Evolutionary conservation across 2,888 invertebrate genomes (phyloP), one percentile per base, ranked within the genome.

Genomic region (Eristalis intricaria): DNA sequence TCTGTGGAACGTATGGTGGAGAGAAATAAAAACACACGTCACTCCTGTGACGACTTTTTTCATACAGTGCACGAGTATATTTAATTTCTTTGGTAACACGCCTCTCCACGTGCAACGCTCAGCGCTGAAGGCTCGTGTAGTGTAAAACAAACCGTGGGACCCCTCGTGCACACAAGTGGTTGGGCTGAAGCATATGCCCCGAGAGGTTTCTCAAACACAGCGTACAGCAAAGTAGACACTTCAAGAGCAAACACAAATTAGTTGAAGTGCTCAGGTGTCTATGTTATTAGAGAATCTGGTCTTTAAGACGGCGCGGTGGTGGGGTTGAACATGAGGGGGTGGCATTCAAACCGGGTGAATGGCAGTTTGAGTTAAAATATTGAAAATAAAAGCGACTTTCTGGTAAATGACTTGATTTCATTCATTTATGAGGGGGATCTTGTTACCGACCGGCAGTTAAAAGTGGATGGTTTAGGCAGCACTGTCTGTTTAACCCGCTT

Each of bases 161-260:
- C 69, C 74, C 69, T 74, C 74, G 82, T 82, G 85, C 85, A 86
- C 50, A 86, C 85, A 86, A 86, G 85, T 86, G 85, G 82, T 86
- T 86, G 82, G 82, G 58, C 50, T 77, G 77, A 82, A 82, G 78
- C 85, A 82, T 82, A 78, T 86, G 85, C 69, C 70, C 69, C 19
- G 43, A 60, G 19, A 50, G n/a, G 40, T 38, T 69, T 58, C 61
- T 68, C 74, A 65, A 81, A 74, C 65, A 86, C 82, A 86, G 74
- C 74, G 65, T 56, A 76, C 29, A 22, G 26, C 35, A 40, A 77
- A 82, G 85, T 78, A 65, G 85, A 50, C 65, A 78, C 85, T 82
- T 82, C 74, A 26, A 75, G 65, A 64, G 74, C 50, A 86, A 86
- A 86, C 74, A 86, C 29, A 86, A 86, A 86, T 86, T 82, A 85